Conservation (phyloP, 2,797 vertebrate genomes). For the Cheirogaleus major region DNA sequence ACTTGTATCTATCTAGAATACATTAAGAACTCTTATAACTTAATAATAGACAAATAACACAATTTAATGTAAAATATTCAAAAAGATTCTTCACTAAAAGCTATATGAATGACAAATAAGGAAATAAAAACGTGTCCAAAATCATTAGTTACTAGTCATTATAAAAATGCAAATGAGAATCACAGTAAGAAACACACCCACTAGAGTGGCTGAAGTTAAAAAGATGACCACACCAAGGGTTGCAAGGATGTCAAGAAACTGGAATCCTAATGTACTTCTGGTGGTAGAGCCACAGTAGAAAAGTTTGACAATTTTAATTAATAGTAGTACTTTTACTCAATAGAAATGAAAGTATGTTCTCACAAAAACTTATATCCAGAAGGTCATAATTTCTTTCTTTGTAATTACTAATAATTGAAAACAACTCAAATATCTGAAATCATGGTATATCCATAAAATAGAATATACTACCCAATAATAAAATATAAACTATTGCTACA, state of each 20-base stretch:
- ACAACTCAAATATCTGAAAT: neutral
- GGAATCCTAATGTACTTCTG: neutral
- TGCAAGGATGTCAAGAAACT: neutral
- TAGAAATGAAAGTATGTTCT: neutral
- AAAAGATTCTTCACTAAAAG: neutral
- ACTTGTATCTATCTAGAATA: neutral
- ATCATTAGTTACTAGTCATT: neutral
- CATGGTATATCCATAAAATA: neutral
- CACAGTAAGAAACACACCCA: neutral
- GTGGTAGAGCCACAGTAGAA: neutral
- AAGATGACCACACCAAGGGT: neutral
- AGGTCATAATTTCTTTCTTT: neutral
- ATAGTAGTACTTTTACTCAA: neutral
- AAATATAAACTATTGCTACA: neutral
- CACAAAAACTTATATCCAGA: neutral
- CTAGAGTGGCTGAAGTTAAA: neutral
- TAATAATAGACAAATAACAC: neutral
- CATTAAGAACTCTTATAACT: neutral
- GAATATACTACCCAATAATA: neutral
- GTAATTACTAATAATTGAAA: constrained; percentile 36
- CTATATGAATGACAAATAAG: neutral
- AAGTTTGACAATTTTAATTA: neutral
- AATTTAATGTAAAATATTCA: neutral
- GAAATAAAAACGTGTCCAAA: neutral
- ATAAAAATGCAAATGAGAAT: constrained; percentile 21